Evolutionary conservation across 2,797 vertebrate species (phyloP).

Genomic region (Psittacula echo): DNA sequence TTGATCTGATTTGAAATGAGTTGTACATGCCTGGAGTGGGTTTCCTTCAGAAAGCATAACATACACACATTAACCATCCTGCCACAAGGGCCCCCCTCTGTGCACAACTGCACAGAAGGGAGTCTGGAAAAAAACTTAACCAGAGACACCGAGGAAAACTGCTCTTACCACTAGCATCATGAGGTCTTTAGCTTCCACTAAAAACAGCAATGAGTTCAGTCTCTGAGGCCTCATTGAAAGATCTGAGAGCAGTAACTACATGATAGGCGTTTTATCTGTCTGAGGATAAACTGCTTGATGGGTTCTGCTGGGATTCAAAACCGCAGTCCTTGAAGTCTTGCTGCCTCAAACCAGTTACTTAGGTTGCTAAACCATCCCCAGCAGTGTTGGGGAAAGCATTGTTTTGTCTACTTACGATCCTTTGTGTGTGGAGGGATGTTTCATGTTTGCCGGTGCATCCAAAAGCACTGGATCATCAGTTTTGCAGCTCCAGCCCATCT

Average conservation of each 20-base stretch:
- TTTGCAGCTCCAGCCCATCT: not conserved
- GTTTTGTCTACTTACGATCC: not conserved
- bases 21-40: not conserved
- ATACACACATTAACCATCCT: not conserved
- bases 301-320: conserved; percentile 21
- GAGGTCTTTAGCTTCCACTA: not conserved
- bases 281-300: not conserved
- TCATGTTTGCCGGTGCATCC: not conserved
- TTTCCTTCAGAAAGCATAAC: not conserved
- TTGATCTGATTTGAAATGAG: not conserved
- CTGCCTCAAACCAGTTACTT: not conserved
- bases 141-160: not conserved
- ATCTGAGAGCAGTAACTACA: not conserved
- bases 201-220: conserved; percentile 32
- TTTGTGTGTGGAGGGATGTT: not conserved
- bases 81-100: not conserved
- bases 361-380: not conserved
- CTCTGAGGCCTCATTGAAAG: conserved; percentile 16
- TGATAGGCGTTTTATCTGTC: not conserved
- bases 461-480: not conserved
- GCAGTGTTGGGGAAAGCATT: not conserved
- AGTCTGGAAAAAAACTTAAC: conserved; percentile 42
- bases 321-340: not conserved
- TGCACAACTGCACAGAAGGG: not conserved
- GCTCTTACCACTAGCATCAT: not conserved